Conservation (phyloP, 2,797 vertebrate species). For the Aplochiton taeniatus region DNA sequence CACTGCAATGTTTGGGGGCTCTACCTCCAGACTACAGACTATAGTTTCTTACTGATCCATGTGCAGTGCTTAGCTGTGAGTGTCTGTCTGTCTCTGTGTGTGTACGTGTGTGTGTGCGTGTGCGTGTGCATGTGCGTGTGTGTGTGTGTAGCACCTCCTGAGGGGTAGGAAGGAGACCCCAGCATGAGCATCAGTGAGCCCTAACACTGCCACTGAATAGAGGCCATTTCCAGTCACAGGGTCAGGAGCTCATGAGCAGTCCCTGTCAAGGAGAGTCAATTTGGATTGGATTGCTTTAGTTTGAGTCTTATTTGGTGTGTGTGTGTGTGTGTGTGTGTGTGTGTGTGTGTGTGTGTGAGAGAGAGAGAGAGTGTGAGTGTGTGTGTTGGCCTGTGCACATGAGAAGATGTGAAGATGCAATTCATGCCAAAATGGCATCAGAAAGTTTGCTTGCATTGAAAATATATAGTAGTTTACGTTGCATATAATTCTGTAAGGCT, state of each 20-base stretch:
- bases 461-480: too few relatives aligned
- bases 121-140: conserved; percentile 8
- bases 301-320: background rate
- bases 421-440: too few relatives aligned
- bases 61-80: conserved; percentile 2
- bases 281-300: conserved; percentile 32
- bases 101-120: conserved; percentile 3
- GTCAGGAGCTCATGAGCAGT: conserved; percentile 68
- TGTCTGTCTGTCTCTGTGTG: conserved; percentile 5
- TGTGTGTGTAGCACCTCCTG: conserved; percentile 42
- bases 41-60: conserved; percentile 5
- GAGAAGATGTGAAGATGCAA: background rate
- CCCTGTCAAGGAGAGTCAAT: conserved; percentile 43
- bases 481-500: too few relatives aligned
- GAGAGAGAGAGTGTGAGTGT: conserved; percentile 14
- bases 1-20: conserved; percentile 23
- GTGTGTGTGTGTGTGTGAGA: conserved; percentile 28
- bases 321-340: conserved; percentile 15
- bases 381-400: background rate
- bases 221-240: conserved; percentile 68
- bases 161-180: conserved; percentile 56
- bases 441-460: too few relatives aligned
- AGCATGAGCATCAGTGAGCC: conserved; percentile 62
- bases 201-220: conserved; percentile 74
- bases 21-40: conserved; percentile 47